Evolutionary conservation across 2,888 invertebrate species (phyloP), one percentile per base, ranked within the genome.

Genomic region (Limnephilus marmoratus): DNA sequence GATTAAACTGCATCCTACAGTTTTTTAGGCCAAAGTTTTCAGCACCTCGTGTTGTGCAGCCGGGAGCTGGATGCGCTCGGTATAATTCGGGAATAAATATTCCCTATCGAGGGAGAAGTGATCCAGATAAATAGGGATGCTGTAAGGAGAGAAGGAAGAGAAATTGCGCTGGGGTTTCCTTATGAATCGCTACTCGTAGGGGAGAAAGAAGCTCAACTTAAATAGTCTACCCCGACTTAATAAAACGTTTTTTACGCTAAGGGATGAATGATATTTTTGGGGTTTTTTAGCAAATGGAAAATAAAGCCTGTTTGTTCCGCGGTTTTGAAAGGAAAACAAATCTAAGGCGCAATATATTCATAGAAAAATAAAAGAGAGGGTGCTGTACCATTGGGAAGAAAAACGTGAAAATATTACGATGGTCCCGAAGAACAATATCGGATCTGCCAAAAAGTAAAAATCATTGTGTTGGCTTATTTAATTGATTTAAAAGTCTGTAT

Each of bases 81-180:
- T 85, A 90, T 90, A 90, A 90, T 90, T 90, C 41, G 45, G 29
- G 53, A 90, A 90, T 90, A 90, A 90, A 90, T 85, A 90, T 85
- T 53, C 85, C 85, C 82, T 90, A 90, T 82, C 82, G 83, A 85
- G 90, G 83, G 90, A 49, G 80, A 53, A 85, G 80, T 83, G 90
- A 90, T 68, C 90, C 68, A 83, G 90, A 90, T 90, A 85, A 86
- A 90, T 90, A 90, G 90, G 85, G 80, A 7, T 68, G 83, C 83
- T 37, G 83, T 34, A 83, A 34, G 68, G 24, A 34, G 37, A 41
- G 37, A 34, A 37, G 34, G 5, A 83, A 83, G 83, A 83, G 83
- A 83, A 83, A 83, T 34, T 34, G 37, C 83, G 15, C 41, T 37
- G 31, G 83, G 83, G 83, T 83, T 31, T 83, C 3, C 83, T 83